phyloP scores from a whole-genome alignment of 2,113 vertebrate genomes.

The Notothenia rossii region DNA sequence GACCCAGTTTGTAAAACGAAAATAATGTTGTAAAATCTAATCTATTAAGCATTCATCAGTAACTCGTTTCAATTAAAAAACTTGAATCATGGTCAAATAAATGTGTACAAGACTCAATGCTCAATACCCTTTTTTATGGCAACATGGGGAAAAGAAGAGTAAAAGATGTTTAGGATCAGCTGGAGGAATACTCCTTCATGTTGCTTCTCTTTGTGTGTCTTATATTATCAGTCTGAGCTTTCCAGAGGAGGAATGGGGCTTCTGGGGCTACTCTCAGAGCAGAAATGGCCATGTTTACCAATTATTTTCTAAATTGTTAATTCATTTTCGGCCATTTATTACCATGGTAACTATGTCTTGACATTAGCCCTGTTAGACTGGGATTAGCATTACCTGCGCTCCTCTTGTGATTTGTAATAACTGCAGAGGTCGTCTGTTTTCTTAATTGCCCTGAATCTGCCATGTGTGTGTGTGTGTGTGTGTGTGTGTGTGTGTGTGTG shows the following conservation, averaged over 20 bases:
- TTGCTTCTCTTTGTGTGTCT: background rate
- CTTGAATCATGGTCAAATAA: too few species aligned
- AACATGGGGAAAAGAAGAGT: too few species aligned
- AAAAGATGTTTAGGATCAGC: too few species aligned
- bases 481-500: background rate
- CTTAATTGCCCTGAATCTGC: constrained; percentile 32
- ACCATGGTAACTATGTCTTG: constrained; percentile 60
- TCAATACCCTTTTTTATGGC: too few species aligned
- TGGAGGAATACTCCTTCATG: too few species aligned
- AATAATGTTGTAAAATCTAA: too few species aligned
- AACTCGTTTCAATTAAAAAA: too few species aligned
- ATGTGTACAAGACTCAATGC: too few species aligned
- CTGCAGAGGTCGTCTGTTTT: constrained; percentile 37
- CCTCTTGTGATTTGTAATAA: constrained; percentile 41
- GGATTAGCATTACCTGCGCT: constrained; percentile 38
- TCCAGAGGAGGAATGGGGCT: constrained; percentile 16
- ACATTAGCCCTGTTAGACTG: constrained; percentile 20
- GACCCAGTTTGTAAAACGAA: too few species aligned
- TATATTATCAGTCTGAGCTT: background rate
- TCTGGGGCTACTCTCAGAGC: background rate
- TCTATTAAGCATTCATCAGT: too few species aligned
- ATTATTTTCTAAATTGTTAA: constrained; percentile 56
- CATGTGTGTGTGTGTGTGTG: background rate
- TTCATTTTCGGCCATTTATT: constrained; percentile 56
- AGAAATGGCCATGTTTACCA: constrained; percentile 39